Evolutionary conservation across 2,113 vertebrate species (phyloP).

Genomic region (Silurus glanis): DNA sequence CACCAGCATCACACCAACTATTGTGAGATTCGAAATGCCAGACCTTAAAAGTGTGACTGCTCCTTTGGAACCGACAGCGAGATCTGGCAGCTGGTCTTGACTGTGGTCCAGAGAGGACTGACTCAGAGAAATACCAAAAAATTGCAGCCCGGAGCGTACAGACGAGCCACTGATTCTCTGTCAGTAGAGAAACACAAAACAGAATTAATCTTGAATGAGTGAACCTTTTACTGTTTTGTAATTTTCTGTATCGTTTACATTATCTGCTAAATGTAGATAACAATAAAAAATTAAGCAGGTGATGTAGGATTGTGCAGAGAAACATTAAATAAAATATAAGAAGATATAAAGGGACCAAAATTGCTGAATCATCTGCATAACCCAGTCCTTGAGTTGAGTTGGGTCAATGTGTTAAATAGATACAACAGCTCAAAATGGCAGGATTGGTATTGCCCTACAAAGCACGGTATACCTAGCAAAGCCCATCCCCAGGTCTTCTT

Average conservation of each 20-base stretch:
- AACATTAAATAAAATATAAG: too few relatives aligned
- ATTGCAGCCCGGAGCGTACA: slow-evolving; percentile 56
- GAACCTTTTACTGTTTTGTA: neutral
- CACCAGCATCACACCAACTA: too few relatives aligned
- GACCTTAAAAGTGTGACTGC: slow-evolving; percentile 71
- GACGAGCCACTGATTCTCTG: slow-evolving; percentile 69
- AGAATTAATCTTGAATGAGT: neutral
- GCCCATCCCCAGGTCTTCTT: too few relatives aligned
- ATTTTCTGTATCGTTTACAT: neutral
- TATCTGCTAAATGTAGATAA: neutral
- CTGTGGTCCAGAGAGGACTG: slow-evolving; percentile 64
- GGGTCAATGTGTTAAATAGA: too few relatives aligned
- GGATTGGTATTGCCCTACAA: too few relatives aligned
- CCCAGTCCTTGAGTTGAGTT: too few relatives aligned
- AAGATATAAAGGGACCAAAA: too few relatives aligned
- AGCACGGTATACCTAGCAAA: too few relatives aligned
- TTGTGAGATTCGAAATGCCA: neutral
- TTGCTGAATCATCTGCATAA: too few relatives aligned
- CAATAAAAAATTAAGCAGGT: neutral
- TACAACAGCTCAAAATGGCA: too few relatives aligned
- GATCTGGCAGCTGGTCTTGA: slow-evolving; percentile 61
- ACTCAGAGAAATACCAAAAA: slow-evolving; percentile 72
- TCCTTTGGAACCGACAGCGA: slow-evolving; percentile 72
- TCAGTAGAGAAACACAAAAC: neutral
- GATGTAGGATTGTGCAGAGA: neutral